These are phyloP conservation scores for Melitaea cinxia DNA, from an alignment of 1,140 invertebrate genomes.

Conservation along the genomic window DNA sequence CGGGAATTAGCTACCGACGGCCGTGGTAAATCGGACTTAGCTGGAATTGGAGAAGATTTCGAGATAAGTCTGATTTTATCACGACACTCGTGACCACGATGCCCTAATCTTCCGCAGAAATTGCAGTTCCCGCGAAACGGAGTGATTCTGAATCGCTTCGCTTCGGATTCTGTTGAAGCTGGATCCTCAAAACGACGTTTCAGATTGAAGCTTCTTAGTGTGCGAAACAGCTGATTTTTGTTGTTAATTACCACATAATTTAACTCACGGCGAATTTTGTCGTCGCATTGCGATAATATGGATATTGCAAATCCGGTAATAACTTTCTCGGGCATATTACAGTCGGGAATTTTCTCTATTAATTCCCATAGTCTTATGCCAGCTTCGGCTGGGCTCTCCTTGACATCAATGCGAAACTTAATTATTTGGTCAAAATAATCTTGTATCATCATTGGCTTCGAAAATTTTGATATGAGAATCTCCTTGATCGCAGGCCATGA, in stretches of 20 bases:
- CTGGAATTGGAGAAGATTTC: too few species aligned
- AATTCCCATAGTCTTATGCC: constrained; percentile 37
- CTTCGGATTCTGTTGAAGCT: background rate
- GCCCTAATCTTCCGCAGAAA: background rate
- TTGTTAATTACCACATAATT: constrained; percentile 29
- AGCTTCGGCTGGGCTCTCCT: constrained; percentile 37
- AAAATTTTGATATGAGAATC: constrained; percentile 36
- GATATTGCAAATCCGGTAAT: constrained; percentile 40
- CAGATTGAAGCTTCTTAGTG: constrained; percentile 13
- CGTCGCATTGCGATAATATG: constrained; percentile 31
- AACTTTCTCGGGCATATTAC: constrained; percentile 30
- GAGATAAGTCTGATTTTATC: background rate
- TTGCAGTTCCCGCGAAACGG: background rate
- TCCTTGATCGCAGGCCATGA: constrained; percentile 35
- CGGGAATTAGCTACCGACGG: background rate
- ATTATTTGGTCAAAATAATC: constrained; percentile 45
- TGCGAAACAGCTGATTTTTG: constrained; percentile 34
- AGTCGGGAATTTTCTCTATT: constrained; percentile 38
- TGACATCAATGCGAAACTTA: constrained; percentile 29
- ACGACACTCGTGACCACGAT: constrained; percentile 19
- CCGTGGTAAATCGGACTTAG: background rate
- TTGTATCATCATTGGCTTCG: constrained; percentile 41
- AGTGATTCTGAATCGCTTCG: background rate
- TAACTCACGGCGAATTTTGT: constrained; percentile 30
- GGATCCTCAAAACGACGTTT: too few species aligned